Conservation (phyloP, 1,140 invertebrate genomes). For the Campoletis sonorensis region DNA sequence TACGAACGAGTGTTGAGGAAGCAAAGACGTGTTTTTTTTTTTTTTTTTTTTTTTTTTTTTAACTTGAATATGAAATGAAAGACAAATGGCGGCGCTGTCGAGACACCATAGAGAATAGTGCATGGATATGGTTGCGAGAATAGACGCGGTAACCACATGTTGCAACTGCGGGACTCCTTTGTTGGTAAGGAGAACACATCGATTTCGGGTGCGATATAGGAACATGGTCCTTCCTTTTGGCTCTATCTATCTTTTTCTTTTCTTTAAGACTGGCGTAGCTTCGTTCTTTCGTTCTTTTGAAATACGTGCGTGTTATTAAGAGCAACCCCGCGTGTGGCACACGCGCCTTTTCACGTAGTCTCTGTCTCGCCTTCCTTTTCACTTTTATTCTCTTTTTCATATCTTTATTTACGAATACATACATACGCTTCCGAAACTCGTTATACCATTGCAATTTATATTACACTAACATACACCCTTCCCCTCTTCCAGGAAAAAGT, state of each 20-base stretch:
- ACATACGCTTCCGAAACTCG: too few relatives aligned
- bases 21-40: too few relatives aligned
- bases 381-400: too few relatives aligned
- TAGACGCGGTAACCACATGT: constrained; percentile 39
- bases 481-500: too few relatives aligned
- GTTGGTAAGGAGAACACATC: constrained; percentile 36
- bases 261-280: not conserved
- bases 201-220: constrained; percentile 32
- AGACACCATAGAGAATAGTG: too few relatives aligned
- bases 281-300: not conserved
- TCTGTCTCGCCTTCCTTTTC: constrained; percentile 4
- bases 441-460: too few relatives aligned
- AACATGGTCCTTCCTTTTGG: not conserved
- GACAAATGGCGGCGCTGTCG: too few relatives aligned
- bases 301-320: constrained; percentile 31
- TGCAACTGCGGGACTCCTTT: constrained; percentile 41
- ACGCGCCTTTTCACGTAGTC: not conserved
- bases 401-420: too few relatives aligned
- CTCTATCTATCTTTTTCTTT: not conserved
- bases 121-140: constrained; percentile 7
- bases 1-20: too few relatives aligned
- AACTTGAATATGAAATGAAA: too few relatives aligned
- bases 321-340: constrained; percentile 25
- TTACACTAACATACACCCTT: too few relatives aligned
- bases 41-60: too few relatives aligned